Percentiles rank a stretch among this genome's conserved stretches.
phyloP scores from a whole-genome alignment of 2,113 vertebrate species.

The Falco punctatus region DNA sequence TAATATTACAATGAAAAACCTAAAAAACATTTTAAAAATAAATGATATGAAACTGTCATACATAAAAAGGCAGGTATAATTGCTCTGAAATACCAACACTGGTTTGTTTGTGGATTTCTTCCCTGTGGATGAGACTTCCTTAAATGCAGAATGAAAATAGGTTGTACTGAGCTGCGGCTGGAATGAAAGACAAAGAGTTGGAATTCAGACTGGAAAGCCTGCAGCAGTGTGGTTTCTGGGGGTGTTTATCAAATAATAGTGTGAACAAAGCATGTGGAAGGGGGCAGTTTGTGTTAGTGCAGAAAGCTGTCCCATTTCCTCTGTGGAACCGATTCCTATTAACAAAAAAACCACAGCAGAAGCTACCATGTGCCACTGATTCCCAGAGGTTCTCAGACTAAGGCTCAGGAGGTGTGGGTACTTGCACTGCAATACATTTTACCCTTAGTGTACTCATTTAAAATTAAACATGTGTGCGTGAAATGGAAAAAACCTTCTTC shows the following conservation, averaged over 20 bases:
- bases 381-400: background rate
- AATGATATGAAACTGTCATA: slow-evolving; percentile 88
- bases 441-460: background rate
- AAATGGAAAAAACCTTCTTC: background rate
- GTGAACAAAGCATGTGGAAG: background rate
- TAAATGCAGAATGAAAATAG: background rate
- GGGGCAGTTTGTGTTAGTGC: background rate
- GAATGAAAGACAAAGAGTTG: background rate
- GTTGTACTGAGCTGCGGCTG: background rate
- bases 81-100: slow-evolving; percentile 83
- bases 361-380: background rate
- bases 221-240: background rate
- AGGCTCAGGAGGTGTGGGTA: background rate
- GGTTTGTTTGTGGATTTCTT: slow-evolving; percentile 68
- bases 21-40: slow-evolving; percentile 83
- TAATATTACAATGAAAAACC: slow-evolving; percentile 92
- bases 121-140: slow-evolving; percentile 33
- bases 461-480: background rate
- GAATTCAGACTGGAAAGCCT: background rate
- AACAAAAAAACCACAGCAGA: background rate
- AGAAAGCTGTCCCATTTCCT: background rate
- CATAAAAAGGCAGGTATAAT: slow-evolving; percentile 89
- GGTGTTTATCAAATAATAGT: background rate
- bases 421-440: background rate
- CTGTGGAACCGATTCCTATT: background rate